Percentiles rank a stretch among this genome's conserved stretches.
These are phyloP conservation scores for Archegozetes longisetosus DNA, from an alignment of 1,140 invertebrate genomes.

Conservation along the genomic window DNA sequence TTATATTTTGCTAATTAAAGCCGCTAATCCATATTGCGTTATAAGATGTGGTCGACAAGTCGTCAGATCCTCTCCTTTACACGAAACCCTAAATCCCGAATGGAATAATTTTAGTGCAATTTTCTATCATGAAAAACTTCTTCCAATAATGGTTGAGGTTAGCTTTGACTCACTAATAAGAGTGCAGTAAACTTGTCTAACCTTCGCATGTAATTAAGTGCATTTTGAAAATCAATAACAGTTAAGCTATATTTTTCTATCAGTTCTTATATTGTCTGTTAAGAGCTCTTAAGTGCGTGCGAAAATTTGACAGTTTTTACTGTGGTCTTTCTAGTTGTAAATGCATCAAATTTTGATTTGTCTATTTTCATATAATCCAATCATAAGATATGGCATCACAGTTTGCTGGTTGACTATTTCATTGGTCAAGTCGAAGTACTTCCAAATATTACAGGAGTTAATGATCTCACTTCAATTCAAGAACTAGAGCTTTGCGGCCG, in stretches of 20 bases:
- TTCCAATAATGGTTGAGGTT: slow-evolving; percentile 16
- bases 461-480: neutral
- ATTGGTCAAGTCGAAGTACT: slow-evolving; percentile 7
- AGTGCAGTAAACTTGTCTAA: neutral
- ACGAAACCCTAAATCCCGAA: slow-evolving; percentile 33
- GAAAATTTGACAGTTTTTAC: too few relatives aligned
- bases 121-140: slow-evolving; percentile 36
- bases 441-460: neutral
- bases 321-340: too few relatives aligned
- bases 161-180: too few relatives aligned
- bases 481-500: neutral
- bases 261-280: too few relatives aligned
- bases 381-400: slow-evolving; percentile 14
- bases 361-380: slow-evolving; percentile 12
- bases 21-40: slow-evolving; percentile 38
- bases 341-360: neutral
- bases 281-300: too few relatives aligned
- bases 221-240: too few relatives aligned
- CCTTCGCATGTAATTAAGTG: slow-evolving; percentile 28
- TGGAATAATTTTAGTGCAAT: slow-evolving; percentile 35
- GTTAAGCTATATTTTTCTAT: too few relatives aligned
- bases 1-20: slow-evolving; percentile 20
- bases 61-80: slow-evolving; percentile 29
- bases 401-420: slow-evolving; percentile 13
- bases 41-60: slow-evolving; percentile 38